These are phyloP conservation scores for Drosophila bipectinata DNA, from an alignment of 1,140 invertebrate genomes.

Conservation along the genomic window DNA sequence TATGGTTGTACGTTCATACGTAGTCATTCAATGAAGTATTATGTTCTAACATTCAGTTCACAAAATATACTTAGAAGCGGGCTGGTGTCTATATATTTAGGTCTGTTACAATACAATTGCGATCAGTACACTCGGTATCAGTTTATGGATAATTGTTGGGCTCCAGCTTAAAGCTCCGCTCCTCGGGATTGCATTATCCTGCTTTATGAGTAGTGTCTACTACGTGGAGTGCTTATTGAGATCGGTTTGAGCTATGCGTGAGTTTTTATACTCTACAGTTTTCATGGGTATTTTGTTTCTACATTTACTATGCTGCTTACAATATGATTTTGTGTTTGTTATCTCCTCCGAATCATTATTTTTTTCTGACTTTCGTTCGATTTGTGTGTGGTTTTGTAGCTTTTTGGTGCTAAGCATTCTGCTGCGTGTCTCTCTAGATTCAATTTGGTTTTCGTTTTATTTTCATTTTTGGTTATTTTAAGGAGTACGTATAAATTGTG, in stretches of 20 bases:
- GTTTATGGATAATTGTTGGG: constrained; percentile 24
- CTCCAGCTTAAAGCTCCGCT: constrained; percentile 34
- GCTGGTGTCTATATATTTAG: constrained; percentile 22
- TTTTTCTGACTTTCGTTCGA: constrained; percentile 41
- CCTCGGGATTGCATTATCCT: constrained; percentile 17
- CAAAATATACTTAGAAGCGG: constrained; percentile 51
- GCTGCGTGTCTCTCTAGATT: constrained; percentile 70
- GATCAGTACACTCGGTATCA: constrained; percentile 44
- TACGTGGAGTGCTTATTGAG: constrained; percentile 30
- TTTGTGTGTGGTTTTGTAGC: constrained; percentile 70
- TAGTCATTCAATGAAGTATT: constrained; percentile 20
- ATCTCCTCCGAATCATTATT: constrained; percentile 34
- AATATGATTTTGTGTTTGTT: constrained; percentile 29
- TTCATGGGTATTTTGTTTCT: constrained; percentile 48
- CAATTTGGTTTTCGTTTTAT: constrained; percentile 42
- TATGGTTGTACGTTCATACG: constrained; percentile 28
- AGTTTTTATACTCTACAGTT: constrained; percentile 37
- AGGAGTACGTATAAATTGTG: constrained; percentile 42
- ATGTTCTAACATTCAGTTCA: constrained; percentile 51
- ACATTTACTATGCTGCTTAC: constrained; percentile 49
- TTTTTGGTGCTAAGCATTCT: constrained; percentile 79
- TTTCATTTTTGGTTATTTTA: constrained; percentile 23
- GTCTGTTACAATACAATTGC: constrained; percentile 32
- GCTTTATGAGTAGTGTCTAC: constrained; percentile 14
- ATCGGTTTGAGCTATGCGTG: constrained; percentile 49